Conservation (phyloP, 64 coral and sea anemone genomes). For the Hydrozoanthus tunicans region DNA sequence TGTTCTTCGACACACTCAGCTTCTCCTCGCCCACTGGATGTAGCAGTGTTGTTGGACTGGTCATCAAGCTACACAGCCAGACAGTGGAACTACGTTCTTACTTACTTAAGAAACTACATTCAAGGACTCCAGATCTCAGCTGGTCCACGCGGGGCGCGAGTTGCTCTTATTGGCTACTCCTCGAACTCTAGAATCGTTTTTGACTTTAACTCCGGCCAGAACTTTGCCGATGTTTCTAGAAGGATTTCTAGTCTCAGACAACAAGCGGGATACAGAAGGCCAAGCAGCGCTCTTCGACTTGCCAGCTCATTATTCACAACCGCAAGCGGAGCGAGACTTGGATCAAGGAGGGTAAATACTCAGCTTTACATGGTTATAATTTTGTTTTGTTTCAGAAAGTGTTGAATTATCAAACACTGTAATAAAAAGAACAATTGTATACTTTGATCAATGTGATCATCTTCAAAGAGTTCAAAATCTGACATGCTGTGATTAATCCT, state of each 20-base stretch:
- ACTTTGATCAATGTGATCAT: no score
- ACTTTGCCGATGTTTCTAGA: not conserved
- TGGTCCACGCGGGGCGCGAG: constrained; percentile 6
- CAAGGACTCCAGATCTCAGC: not conserved
- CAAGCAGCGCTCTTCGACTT: not conserved
- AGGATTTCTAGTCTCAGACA: not conserved
- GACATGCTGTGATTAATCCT: no score
- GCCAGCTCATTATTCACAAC: constrained; percentile 17
- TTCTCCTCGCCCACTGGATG: constrained; percentile 18
- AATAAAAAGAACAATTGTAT: no score
- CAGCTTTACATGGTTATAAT: not conserved
- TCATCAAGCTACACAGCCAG: not conserved
- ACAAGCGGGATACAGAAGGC: constrained; percentile 2
- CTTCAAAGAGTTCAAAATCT: no score
- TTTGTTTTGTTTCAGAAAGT: not conserved
- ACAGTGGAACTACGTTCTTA: constrained; percentile 22
- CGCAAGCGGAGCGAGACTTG: not conserved
- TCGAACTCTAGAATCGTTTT: constrained; percentile 2
- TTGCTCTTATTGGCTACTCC: constrained; percentile 35
- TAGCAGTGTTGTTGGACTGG: constrained; percentile 13
- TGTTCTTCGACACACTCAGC: not conserved
- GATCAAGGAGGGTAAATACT: constrained; percentile 27
- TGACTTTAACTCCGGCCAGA: constrained; percentile 19
- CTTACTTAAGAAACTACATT: constrained; percentile 14
- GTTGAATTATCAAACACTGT: no score